Percentiles rank a stretch among this genome's conserved stretches.
These are phyloP conservation scores for Chloroceryle amazona DNA, from an alignment of 2,797 vertebrate species.

Conservation along the genomic window DNA sequence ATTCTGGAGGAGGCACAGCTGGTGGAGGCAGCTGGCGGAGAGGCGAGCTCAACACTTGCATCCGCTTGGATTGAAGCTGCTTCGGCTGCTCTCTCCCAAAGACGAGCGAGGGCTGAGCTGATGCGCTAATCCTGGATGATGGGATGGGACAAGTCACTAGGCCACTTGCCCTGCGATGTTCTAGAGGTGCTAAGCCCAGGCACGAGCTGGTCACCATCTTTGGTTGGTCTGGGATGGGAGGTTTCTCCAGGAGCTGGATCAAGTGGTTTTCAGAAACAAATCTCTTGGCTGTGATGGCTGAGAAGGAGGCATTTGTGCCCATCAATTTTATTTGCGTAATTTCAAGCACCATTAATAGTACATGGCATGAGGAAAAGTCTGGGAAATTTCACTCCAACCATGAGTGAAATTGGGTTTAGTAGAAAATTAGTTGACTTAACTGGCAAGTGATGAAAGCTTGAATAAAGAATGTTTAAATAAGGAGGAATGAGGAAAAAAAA, in stretches of 20 bases:
- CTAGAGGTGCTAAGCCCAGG: not conserved
- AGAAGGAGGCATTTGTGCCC: conserved; percentile 4
- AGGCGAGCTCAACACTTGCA: not conserved
- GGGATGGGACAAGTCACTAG: not conserved
- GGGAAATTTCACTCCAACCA: conserved; percentile 77
- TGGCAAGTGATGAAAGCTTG: conserved; percentile 76
- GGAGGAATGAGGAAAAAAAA: not conserved
- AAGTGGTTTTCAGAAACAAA: not conserved
- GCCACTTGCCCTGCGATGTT: not conserved
- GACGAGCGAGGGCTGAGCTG: not conserved
- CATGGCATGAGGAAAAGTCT: conserved; percentile 73
- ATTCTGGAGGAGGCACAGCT: conserved; percentile 64
- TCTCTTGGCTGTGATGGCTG: not conserved
- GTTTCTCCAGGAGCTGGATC: not conserved
- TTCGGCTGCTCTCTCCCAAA: not conserved
- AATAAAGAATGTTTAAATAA: conserved; percentile 69
- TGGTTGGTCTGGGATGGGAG: not conserved
- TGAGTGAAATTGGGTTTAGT: conserved; percentile 84
- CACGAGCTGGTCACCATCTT: rapidly evolving
- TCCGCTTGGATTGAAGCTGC: not conserved
- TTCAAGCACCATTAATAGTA: conserved; percentile 81
- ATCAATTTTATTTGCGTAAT: conserved; percentile 79
- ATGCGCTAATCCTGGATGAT: rapidly evolving
- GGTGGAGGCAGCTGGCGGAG: conserved; percentile 68
- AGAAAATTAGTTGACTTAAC: conserved; percentile 84